These are phyloP conservation scores for Gallinago nigripennis DNA, from an alignment of 2,797 vertebrate genomes.

Conservation along the genomic window DNA sequence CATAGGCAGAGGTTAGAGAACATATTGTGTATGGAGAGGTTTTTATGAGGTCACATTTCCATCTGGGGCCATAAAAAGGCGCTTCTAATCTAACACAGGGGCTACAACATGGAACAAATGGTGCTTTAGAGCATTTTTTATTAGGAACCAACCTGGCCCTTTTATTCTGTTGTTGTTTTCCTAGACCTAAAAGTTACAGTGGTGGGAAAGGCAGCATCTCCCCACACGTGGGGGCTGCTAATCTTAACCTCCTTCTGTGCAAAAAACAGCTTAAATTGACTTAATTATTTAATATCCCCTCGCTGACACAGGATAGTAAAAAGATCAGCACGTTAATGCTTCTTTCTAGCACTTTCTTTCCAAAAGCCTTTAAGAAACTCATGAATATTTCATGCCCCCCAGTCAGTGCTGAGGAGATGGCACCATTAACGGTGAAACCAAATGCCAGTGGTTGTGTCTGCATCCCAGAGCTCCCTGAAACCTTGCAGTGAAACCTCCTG, in stretches of 20 bases:
- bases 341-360: conserved; percentile 55
- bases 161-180: conserved; percentile 4
- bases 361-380: conserved; percentile 70
- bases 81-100: not conserved
- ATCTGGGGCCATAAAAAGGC: not conserved
- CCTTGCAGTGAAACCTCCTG: not conserved
- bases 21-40: not conserved
- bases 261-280: conserved; percentile 37
- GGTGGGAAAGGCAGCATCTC: not conserved
- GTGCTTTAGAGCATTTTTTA: not conserved
- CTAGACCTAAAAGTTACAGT: not conserved
- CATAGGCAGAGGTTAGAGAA: not conserved
- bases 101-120: not conserved
- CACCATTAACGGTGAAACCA: conserved; percentile 52
- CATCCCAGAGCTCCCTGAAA: not conserved
- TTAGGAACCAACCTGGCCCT: not conserved
- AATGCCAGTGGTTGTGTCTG: conserved; percentile 21
- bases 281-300: conserved; percentile 73
- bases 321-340: conserved; percentile 58
- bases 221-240: not conserved
- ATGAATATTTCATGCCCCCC: conserved; percentile 73
- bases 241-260: conserved; percentile 46
- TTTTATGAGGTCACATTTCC: not conserved
- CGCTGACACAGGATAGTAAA: conserved; percentile 30
- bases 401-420: conserved; percentile 46